These are phyloP conservation scores for Rallus limicola DNA, from an alignment of 2,113 vertebrate species.

Conservation along the genomic window DNA sequence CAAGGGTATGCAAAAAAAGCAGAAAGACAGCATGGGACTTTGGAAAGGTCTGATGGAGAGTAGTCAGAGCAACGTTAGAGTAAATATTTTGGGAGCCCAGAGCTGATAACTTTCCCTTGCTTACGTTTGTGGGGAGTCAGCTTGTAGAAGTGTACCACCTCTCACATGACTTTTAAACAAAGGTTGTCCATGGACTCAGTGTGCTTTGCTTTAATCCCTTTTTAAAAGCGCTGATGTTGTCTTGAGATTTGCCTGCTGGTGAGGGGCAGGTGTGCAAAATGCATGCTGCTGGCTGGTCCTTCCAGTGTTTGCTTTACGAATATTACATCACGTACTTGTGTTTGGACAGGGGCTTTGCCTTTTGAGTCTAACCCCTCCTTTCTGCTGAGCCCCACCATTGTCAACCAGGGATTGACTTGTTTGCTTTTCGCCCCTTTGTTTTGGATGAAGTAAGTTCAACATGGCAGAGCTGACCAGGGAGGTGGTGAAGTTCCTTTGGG, in stretches of 20 bases:
- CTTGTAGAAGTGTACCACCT: not conserved
- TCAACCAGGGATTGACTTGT: not conserved
- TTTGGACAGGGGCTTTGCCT: not conserved
- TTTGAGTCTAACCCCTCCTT: not conserved
- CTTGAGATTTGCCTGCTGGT: not conserved
- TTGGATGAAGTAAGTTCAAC: not conserved
- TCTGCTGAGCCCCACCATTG: not conserved
- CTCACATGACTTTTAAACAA: not conserved
- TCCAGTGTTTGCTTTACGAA: not conserved
- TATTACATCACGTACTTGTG: not conserved
- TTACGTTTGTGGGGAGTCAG: not conserved
- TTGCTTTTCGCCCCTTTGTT: not conserved
- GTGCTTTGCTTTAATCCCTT: not conserved
- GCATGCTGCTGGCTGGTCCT: not conserved
- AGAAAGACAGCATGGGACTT: not conserved
- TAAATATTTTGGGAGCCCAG: slow-evolving; percentile 22
- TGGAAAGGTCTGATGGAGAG: not conserved
- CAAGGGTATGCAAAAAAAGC: not conserved
- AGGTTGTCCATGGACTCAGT: not conserved
- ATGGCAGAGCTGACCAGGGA: not conserved
- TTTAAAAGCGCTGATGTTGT: not conserved
- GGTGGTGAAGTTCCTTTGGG: not conserved
- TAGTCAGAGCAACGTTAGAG: not conserved
- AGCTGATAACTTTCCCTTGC: slow-evolving; percentile 18
- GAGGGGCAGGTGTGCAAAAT: not conserved